Evolutionary conservation across 2,797 vertebrate genomes (phyloP).

Genomic region (Tamandua tetradactyla): DNA sequence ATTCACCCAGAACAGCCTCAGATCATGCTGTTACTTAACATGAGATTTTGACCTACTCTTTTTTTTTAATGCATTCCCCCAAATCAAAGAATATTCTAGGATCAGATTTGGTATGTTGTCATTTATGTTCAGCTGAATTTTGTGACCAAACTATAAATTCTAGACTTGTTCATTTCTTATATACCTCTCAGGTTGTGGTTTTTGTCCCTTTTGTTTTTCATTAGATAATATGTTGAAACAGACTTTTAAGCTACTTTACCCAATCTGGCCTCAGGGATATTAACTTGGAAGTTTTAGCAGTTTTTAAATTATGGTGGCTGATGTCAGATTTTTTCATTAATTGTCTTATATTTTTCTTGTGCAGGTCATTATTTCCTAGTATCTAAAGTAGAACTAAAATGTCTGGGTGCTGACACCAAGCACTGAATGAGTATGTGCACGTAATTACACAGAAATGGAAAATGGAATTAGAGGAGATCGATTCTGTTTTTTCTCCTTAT

Average conservation of each 20-base stretch:
- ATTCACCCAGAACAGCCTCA: neutral
- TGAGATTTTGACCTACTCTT: neutral
- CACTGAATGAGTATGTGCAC: neutral
- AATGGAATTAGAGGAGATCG: neutral
- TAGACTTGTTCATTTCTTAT: neutral
- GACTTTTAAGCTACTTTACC: neutral
- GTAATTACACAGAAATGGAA: neutral
- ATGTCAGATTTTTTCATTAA: neutral
- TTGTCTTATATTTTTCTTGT: neutral
- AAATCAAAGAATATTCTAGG: neutral
- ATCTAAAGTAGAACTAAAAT: neutral
- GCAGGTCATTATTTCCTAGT: neutral
- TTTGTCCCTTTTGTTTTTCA: neutral
- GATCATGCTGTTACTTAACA: neutral
- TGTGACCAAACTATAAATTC: neutral
- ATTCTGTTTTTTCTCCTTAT: neutral
- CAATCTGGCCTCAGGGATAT: neutral
- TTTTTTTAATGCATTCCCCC: neutral
- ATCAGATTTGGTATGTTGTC: neutral
- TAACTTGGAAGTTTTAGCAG: constrained; percentile 11
- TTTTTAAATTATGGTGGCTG: neutral
- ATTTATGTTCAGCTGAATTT: constrained; percentile 39
- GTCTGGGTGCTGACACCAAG: neutral
- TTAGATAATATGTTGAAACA: neutral
- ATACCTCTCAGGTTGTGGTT: neutral